Evolutionary conservation across 2,113 vertebrate genomes (phyloP).

Genomic region (Rhinogobius similis): DNA sequence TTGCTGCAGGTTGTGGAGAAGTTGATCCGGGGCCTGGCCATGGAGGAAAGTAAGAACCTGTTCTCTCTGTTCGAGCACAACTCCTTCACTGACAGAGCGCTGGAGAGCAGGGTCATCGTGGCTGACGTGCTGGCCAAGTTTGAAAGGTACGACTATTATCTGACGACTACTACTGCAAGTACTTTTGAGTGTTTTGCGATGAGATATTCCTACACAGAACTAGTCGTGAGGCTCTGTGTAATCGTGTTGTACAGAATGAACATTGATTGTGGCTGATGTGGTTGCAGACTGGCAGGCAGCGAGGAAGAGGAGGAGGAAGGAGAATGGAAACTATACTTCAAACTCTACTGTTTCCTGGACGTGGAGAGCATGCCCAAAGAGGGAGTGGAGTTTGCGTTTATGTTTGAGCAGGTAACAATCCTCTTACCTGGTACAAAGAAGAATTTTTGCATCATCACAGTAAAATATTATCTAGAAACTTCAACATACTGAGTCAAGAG

Average conservation of each 20-base stretch:
- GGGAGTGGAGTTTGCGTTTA: conserved; percentile 92
- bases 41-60: conserved; percentile 98
- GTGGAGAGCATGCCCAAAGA: conserved; percentile 91
- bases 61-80: conserved; percentile 97
- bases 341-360: conserved; percentile 92
- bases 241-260: neutral
- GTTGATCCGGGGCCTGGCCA: conserved; percentile 93
- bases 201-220: neutral
- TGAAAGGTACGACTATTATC: conserved; percentile 81
- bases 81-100: conserved; percentile 84
- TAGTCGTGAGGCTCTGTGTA: neutral
- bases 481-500: too few species aligned
- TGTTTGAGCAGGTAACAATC: conserved; percentile 89
- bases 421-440: too few species aligned
- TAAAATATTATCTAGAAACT: too few species aligned
- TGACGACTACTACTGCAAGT: neutral
- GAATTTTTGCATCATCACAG: too few species aligned
- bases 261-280: neutral
- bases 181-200: neutral
- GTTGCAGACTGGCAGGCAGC: conserved; percentile 81
- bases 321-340: conserved; percentile 91
- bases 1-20: conserved; percentile 94
- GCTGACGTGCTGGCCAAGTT: conserved; percentile 96
- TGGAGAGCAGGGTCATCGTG: conserved; percentile 95
- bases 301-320: conserved; percentile 87